Conservation (phyloP, 35 echinoderm and acorn worm genomes). For the Heliocidaris erythrogramma region DNA sequence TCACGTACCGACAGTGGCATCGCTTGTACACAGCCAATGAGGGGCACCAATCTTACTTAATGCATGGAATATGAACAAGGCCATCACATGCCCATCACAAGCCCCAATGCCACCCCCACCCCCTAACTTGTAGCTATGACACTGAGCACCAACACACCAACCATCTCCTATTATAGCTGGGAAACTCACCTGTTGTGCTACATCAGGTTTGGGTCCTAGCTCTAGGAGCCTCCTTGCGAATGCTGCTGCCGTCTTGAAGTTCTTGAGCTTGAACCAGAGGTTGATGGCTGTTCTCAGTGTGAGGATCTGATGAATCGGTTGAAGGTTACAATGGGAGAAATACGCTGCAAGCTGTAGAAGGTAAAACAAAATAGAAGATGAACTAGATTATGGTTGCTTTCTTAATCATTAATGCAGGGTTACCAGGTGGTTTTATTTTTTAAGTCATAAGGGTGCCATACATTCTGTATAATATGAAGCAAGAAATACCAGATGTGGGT, state of each 20-base stretch:
- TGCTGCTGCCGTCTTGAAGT: slow-evolving; percentile 94
- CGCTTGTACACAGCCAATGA: too few species aligned
- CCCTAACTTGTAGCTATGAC: too few species aligned
- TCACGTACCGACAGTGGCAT: too few species aligned
- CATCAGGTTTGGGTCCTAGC: slow-evolving; percentile 96
- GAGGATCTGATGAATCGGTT: slow-evolving; percentile 92
- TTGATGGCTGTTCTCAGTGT: slow-evolving; percentile 89
- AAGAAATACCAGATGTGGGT: too few species aligned
- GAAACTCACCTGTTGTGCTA: slow-evolving; percentile 82
- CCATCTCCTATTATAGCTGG: not conserved
- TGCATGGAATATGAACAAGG: too few species aligned
- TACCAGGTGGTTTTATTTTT: too few species aligned
- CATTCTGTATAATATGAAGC: too few species aligned
- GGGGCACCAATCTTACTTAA: too few species aligned
- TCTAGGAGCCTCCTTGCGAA: slow-evolving; percentile 94
- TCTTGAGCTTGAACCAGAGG: slow-evolving; percentile 97
- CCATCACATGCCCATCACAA: too few species aligned
- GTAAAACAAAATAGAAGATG: not conserved
- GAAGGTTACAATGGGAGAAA: slow-evolving; percentile 97
- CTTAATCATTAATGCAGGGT: too few species aligned
- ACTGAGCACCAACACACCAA: not conserved
- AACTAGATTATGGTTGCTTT: too few species aligned
- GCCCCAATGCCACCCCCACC: not conserved
- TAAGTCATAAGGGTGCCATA: too few species aligned
- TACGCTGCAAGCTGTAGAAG: slow-evolving; percentile 85